Conservation (phyloP, 2,113 vertebrate genomes). For the Cynopterus brachyotis region DNA sequence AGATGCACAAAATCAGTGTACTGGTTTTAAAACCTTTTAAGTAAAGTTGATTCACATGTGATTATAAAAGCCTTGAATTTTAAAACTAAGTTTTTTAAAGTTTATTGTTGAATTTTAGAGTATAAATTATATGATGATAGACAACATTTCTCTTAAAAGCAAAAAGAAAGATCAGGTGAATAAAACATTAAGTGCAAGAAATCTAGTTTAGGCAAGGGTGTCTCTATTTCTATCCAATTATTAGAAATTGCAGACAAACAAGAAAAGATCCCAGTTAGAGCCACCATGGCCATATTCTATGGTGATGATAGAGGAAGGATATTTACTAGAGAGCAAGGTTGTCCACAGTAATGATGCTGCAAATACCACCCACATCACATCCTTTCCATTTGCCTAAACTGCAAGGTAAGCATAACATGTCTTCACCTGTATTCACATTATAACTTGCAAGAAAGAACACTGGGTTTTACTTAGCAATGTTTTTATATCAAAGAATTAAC, state of each 20-base stretch:
- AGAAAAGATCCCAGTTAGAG: not conserved
- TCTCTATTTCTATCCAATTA: not conserved
- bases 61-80: not conserved
- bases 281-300: not conserved
- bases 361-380: not conserved
- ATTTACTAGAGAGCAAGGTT: not conserved
- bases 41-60: not conserved
- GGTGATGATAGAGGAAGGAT: not conserved
- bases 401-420: not conserved
- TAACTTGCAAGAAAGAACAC: not conserved
- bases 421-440: not conserved
- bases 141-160: not conserved
- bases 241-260: not conserved
- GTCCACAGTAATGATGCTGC: not conserved
- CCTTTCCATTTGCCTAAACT: not conserved
- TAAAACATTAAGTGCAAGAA: not conserved
- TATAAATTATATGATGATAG: not conserved
- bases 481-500: slow-evolving; percentile 48
- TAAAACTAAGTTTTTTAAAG: slow-evolving; percentile 18
- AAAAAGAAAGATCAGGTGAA: not conserved
- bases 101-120: not conserved
- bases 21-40: not conserved
- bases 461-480: not conserved
- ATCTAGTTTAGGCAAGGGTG: not conserved
- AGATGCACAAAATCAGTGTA: not conserved